Conservation (phyloP, 2,888 invertebrate genomes). For the Coenonympha arcania region DNA sequence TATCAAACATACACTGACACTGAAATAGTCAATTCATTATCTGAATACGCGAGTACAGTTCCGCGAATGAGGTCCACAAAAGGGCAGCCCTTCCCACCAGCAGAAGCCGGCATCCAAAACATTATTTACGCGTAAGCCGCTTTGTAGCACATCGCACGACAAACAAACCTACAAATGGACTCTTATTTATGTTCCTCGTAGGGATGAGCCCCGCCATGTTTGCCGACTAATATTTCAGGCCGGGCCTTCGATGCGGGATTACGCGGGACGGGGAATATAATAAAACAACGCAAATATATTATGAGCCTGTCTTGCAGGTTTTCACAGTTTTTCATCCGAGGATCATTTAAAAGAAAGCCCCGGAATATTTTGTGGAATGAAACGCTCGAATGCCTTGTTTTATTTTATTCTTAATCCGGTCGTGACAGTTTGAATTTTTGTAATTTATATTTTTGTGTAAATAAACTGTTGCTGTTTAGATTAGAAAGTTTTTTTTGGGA, state of each 20-base stretch:
- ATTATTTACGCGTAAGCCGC: slow-evolving; percentile 27
- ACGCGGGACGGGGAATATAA: slow-evolving; percentile 16
- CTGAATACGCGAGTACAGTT: neutral
- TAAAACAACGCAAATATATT: slow-evolving; percentile 7
- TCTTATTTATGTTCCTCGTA: slow-evolving; percentile 23
- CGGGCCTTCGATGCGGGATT: slow-evolving; percentile 23
- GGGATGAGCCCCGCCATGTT: slow-evolving; percentile 27
- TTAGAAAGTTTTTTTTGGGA: too few relatives aligned
- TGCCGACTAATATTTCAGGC: slow-evolving; percentile 28
- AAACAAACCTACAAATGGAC: slow-evolving; percentile 29
- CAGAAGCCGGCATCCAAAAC: slow-evolving; percentile 2
- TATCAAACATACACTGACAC: too few relatives aligned
- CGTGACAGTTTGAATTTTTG: too few relatives aligned
- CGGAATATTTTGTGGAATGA: neutral
- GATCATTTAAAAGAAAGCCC: neutral
- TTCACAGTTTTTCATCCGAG: neutral
- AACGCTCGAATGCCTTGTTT: too few relatives aligned
- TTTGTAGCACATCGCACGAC: slow-evolving; percentile 23
- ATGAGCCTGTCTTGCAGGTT: neutral
- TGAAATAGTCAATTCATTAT: neutral
- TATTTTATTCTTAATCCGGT: too few relatives aligned
- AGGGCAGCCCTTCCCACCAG: too few relatives aligned
- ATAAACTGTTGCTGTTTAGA: too few relatives aligned
- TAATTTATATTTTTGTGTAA: too few relatives aligned
- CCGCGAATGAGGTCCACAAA: neutral